Conservation (phyloP, 2,888 invertebrate species). For the Drosophila austrosaltans region DNA sequence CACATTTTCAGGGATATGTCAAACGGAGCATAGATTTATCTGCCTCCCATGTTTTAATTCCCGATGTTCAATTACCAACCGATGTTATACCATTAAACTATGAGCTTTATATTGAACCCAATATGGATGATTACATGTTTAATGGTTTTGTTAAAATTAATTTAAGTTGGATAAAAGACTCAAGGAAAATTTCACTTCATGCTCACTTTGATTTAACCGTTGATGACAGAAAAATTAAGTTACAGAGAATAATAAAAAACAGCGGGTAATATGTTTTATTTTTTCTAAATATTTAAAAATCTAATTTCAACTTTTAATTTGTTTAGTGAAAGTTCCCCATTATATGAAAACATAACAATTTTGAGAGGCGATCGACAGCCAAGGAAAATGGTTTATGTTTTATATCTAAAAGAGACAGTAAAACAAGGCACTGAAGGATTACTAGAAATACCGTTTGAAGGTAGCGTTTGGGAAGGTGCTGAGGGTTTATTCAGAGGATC, state of each 20-base stretch:
- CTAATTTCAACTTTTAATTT: background rate
- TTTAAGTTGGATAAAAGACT: constrained; percentile 86
- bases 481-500: constrained; percentile 89
- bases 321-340: constrained; percentile 18
- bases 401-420: constrained; percentile 86
- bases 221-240: constrained; percentile 84
- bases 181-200: constrained; percentile 87
- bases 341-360: constrained; percentile 62
- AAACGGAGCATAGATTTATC: constrained; percentile 89
- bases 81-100: constrained; percentile 88
- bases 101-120: constrained; percentile 87
- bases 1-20: constrained; percentile 74
- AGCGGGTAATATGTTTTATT: constrained; percentile 50
- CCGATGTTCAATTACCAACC: constrained; percentile 87
- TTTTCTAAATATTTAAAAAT: background rate
- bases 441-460: constrained; percentile 87
- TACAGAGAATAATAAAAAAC: constrained; percentile 77
- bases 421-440: constrained; percentile 86
- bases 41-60: constrained; percentile 87
- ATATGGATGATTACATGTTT: constrained; percentile 87
- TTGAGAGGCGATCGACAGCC: constrained; percentile 85
- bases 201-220: constrained; percentile 87
- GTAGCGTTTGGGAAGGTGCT: constrained; percentile 86
- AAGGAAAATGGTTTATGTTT: constrained; percentile 86
- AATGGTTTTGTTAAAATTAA: constrained; percentile 89